phyloP scores from a whole-genome alignment of 2,888 invertebrate genomes.

The Drepana falcataria region DNA sequence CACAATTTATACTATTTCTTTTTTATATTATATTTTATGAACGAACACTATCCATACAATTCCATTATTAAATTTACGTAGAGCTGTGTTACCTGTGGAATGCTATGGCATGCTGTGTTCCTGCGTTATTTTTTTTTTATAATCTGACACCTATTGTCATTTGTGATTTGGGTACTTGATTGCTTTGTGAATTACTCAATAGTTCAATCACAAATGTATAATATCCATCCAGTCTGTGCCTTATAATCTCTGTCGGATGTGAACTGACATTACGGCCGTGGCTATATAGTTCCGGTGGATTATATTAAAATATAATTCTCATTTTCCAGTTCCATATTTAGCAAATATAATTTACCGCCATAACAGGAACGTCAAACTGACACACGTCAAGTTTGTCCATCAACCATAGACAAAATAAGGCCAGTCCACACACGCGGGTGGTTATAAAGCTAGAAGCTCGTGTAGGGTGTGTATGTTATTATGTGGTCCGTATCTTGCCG shows the following conservation, averaged over 20 bases:
- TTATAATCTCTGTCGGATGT: not conserved
- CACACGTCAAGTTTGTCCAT: not conserved
- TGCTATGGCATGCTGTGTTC: conserved; percentile 34
- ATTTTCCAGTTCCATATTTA: no score
- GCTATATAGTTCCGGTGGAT: no score
- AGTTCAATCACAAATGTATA: conserved; percentile 1
- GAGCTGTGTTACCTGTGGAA: conserved; percentile 41
- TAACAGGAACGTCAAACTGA: not conserved
- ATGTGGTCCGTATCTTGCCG: conserved; percentile 98
- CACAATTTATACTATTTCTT: not conserved
- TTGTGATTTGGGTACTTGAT: no score
- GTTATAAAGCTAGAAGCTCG: conserved; percentile 42
- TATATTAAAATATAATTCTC: no score
- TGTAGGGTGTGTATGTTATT: conserved; percentile 58
- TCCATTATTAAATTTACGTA: not conserved
- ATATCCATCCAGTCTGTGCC: not conserved
- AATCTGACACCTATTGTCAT: no score
- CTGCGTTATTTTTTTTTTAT: no score
- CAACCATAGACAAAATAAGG: conserved; percentile 11
- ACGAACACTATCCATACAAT: no score
- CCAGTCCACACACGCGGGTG: conserved; percentile 30
- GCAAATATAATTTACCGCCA: not conserved
- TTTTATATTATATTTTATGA: no score
- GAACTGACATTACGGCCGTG: not conserved
- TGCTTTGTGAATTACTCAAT: no score